phyloP scores from a whole-genome alignment of 2,797 vertebrate genomes.

The Micrastur ruficollis region DNA sequence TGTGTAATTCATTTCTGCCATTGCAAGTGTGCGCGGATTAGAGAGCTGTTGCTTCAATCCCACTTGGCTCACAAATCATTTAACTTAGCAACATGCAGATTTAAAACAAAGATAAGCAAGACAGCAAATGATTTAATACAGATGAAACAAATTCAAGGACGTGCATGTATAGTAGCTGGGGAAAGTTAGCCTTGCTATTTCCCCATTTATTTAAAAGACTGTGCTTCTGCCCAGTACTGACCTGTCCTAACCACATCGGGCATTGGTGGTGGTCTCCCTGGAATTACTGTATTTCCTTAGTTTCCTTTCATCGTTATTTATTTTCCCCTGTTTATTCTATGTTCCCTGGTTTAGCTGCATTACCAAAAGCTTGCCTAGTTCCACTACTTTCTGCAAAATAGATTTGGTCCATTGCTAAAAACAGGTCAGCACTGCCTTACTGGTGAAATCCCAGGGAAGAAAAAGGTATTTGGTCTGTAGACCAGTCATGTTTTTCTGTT shows the following conservation, averaged over 20 bases:
- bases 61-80: neutral
- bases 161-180: neutral
- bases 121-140: neutral
- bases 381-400: neutral
- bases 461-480: neutral
- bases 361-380: neutral
- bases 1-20: neutral
- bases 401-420: neutral
- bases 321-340: neutral
- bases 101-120: neutral
- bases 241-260: neutral
- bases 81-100: neutral
- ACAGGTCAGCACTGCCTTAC: neutral
- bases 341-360: neutral
- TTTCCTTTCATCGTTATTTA: neutral
- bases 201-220: neutral
- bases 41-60: neutral
- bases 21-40: neutral
- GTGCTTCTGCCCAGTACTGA: neutral
- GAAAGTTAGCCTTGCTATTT: neutral
- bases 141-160: neutral
- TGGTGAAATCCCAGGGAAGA: neutral
- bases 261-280: neutral
- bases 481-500: neutral
- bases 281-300: neutral